Base-by-base conservation (phyloP, 2,888 invertebrate genomes). In the Euzophera pinguis region DNA sequence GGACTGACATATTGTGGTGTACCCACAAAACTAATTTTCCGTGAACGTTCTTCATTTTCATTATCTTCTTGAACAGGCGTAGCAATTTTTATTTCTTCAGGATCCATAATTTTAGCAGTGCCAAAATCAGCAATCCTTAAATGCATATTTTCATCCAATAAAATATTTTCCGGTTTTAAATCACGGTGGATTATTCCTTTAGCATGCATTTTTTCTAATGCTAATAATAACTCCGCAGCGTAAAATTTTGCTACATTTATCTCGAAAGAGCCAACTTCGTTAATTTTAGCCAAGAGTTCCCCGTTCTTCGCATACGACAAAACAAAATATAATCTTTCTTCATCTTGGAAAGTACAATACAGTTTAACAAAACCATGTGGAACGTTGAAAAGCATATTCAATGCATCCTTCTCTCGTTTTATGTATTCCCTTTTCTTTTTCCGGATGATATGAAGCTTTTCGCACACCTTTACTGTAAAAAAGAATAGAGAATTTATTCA, bases 1-100 rank as follows among this genome's bases (percentile, higher is more conserved):
- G 99, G 99, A 53, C 98, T 98, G 0, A 99, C 98, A 83, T 99
- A 99, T 79, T 99, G 99, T 1, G 99, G 99, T 9, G 99, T 99
- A 48, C 99, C 99, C 10, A 99, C 99, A 84, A 99, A 99, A 80
- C 96, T 97, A 70, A 94, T 95, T 67, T 93, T 93, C 55, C 96
- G 91, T 63, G 91, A 88, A 52, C 91, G 86, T 54, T 86, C 84
- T 64, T 82, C 84, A 62, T 82, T 77, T 10, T 70, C 68, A 55
- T 88, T 84, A 50, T 84, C 83, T 37, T 81, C 81, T 52, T 67
- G 57, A 35, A 64, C 68, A 16, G 69, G 69, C 6, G 68, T 56
- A 52, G 74, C 67, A 5, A 70, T 65, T 53, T 73, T 63, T 52
- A 78, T 75, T 59, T 78, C 81, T 61, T 88, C 81, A 34, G 79